A percentile compares a stretch with the other conserved stretches of the same genome.
Evolutionary conservation across 2,888 invertebrate genomes (phyloP).

Genomic region (Aquatica leii): DNA sequence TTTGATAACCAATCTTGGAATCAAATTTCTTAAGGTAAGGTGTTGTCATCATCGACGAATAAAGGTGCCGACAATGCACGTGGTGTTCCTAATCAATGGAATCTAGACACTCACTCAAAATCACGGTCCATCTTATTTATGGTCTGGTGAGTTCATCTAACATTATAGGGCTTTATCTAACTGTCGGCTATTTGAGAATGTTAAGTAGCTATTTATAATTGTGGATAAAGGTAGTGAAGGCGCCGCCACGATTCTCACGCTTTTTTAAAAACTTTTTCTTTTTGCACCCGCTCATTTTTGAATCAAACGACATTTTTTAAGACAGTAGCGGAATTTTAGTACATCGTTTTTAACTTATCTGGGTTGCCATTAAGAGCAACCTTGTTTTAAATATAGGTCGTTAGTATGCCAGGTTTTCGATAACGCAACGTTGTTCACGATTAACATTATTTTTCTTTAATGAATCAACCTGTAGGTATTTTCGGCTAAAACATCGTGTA

Average conservation of each 20-base stretch:
- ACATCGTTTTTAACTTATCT: conserved; percentile 59
- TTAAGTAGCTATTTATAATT: conserved; percentile 60
- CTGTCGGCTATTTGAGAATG: conserved; percentile 56
- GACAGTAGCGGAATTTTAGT: conserved; percentile 60
- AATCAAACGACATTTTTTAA: conserved; percentile 51
- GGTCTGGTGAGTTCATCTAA: conserved; percentile 58
- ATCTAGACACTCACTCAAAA: conserved; percentile 59
- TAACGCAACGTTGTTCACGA: conserved; percentile 52
- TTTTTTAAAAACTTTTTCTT: conserved; percentile 31
- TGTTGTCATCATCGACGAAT: conserved; percentile 51
- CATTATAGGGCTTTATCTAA: conserved; percentile 54
- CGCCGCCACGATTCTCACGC: conserved; percentile 54
- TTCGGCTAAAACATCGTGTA: conserved; percentile 35
- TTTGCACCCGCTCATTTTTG: conserved; percentile 41
- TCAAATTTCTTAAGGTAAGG: conserved; percentile 52
- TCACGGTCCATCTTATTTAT: conserved; percentile 59
- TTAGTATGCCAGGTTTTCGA: conserved; percentile 52
- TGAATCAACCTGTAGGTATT: conserved; percentile 49
- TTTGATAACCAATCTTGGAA: conserved; percentile 50
- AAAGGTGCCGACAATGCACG: conserved; percentile 51
- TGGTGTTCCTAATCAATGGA: conserved; percentile 54
- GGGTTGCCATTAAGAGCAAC: conserved; percentile 57
- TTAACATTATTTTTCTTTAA: conserved; percentile 53
- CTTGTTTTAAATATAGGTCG: conserved; percentile 54
- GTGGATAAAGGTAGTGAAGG: conserved; percentile 51